A percentile compares a stretch with the other conserved stretches of the same genome.
phyloP scores from a whole-genome alignment of 2,888 invertebrate species.

The Thumatha senex region DNA sequence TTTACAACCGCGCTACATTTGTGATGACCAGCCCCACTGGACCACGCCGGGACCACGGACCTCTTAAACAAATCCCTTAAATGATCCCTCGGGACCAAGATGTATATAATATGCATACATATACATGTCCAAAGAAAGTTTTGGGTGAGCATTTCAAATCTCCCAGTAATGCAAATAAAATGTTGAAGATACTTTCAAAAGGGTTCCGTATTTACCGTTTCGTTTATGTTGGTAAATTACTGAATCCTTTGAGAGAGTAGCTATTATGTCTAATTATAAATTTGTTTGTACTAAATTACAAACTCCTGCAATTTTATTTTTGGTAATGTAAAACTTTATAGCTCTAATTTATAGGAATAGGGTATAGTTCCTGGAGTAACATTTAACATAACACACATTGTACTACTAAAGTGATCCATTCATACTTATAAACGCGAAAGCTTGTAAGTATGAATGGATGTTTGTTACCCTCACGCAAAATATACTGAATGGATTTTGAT shows the following conservation, averaged over 20 bases:
- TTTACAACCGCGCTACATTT: conserved; percentile 46
- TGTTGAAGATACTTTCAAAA: neutral
- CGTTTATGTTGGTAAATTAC: too few species aligned
- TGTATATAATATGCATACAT: conserved; percentile 1
- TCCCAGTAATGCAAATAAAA: neutral
- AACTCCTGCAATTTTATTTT: too few species aligned
- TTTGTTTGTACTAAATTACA: too few species aligned
- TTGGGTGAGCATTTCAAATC: conserved; percentile 1
- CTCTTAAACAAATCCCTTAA: conserved; percentile 25
- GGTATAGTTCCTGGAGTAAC: too few species aligned
- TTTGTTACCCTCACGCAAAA: too few species aligned
- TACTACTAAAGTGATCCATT: too few species aligned
- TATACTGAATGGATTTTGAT: too few species aligned
- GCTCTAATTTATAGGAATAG: too few species aligned
- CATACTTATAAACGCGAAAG: too few species aligned
- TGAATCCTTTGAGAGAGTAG: neutral
- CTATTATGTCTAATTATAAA: neutral
- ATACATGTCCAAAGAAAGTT: conserved; percentile 7
- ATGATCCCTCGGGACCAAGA: conserved; percentile 18
- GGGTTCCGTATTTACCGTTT: neutral
- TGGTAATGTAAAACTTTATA: too few species aligned
- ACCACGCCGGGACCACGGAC: conserved; percentile 7
- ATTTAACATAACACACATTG: too few species aligned
- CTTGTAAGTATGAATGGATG: too few species aligned
- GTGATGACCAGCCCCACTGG: conserved; percentile 17